Evolutionary conservation across 2,888 invertebrate species (phyloP).

Genomic region (Minunthozetes semirufus): DNA sequence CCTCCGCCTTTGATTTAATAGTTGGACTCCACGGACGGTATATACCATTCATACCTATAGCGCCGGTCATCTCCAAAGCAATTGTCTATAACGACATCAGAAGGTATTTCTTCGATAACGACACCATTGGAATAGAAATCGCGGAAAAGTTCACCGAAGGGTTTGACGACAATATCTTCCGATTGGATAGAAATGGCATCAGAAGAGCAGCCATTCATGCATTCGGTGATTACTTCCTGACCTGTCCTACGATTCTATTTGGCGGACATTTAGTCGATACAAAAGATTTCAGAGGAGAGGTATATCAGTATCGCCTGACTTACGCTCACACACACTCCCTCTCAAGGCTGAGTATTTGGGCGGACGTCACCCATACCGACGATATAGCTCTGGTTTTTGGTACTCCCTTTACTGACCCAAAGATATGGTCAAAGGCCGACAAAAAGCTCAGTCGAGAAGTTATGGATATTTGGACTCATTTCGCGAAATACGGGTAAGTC

Average conservation of each 20-base stretch:
- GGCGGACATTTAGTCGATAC: not conserved
- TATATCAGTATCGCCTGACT: slow-evolving; percentile 8
- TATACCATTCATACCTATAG: not conserved
- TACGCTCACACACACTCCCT: not conserved
- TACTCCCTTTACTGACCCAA: not conserved
- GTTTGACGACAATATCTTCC: not conserved
- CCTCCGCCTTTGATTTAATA: not conserved
- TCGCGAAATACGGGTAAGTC: slow-evolving; percentile 12
- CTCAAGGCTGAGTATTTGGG: not conserved
- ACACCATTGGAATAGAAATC: not conserved
- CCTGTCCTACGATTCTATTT: slow-evolving; percentile 3
- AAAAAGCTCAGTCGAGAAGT: not conserved
- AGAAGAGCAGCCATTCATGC: slow-evolving; percentile 8
- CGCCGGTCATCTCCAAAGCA: not conserved
- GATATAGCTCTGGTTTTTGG: not conserved
- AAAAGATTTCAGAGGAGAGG: not conserved
- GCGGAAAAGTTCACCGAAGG: not conserved
- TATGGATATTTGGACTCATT: slow-evolving; percentile 16
- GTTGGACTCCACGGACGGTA: not conserved
- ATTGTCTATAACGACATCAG: slow-evolving; percentile 2
- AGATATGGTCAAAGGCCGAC: not conserved
- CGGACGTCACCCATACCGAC: not conserved
- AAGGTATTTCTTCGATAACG: not conserved
- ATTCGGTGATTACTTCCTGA: not conserved
- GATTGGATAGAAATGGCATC: not conserved